These are phyloP conservation scores for Xylocopa sonorina DNA, from an alignment of 1,140 invertebrate species.

Conservation along the genomic window DNA sequence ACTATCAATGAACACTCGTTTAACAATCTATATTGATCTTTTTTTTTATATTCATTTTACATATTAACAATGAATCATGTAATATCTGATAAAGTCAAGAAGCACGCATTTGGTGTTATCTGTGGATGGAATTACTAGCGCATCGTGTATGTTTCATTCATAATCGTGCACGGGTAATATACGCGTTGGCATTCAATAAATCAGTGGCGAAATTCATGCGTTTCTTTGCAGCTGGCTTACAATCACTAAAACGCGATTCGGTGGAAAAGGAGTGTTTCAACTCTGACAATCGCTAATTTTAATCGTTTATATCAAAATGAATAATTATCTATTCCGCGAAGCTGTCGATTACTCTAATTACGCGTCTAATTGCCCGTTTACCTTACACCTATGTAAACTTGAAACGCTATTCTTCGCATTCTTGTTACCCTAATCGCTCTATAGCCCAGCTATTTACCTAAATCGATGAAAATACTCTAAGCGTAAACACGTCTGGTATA, in stretches of 20 bases:
- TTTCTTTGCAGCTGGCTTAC: constrained; percentile 28
- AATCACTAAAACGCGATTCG: background rate
- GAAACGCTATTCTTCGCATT: constrained; percentile 13
- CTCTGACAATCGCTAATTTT: background rate
- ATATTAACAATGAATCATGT: constrained; percentile 55
- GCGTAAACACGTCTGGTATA: constrained; percentile 16
- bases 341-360: background rate
- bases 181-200: constrained; percentile 2
- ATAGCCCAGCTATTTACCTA: constrained; percentile 13
- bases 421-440: constrained; percentile 2
- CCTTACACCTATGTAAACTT: constrained; percentile 4
- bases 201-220: background rate
- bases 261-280: background rate
- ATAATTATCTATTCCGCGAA: background rate
- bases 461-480: constrained; percentile 16
- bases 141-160: constrained; percentile 51
- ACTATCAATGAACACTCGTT: constrained; percentile 18
- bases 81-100: constrained; percentile 27
- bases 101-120: constrained; percentile 1
- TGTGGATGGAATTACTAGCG: constrained; percentile 60
- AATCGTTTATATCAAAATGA: constrained; percentile 20
- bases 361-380: constrained; percentile 27
- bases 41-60: constrained; percentile 46
- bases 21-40: constrained; percentile 52
- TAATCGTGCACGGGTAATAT: constrained; percentile 16